Evolutionary conservation across 1,140 invertebrate species (phyloP).

Genomic region (Brachionus rubens): DNA sequence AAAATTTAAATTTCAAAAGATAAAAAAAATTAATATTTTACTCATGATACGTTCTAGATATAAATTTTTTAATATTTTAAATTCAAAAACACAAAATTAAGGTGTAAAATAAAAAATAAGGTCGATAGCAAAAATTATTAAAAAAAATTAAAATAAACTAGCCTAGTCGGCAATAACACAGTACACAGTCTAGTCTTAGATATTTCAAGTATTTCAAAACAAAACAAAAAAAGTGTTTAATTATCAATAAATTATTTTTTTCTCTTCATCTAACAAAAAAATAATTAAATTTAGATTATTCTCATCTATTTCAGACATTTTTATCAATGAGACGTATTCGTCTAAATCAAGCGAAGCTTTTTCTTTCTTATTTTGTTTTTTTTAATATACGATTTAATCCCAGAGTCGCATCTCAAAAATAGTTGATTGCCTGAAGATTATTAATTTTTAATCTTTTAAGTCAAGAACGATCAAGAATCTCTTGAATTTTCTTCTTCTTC

Average conservation of each 20-base stretch:
- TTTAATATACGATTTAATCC: no score
- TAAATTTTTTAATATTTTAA: constrained; percentile 20
- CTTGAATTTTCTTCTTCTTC: not conserved
- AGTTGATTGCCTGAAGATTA: not conserved
- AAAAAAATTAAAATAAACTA: no score
- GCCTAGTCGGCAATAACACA: constrained; percentile 19
- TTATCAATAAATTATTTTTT: no score
- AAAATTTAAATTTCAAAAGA: no score
- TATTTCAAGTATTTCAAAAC: no score
- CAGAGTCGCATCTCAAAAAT: not conserved
- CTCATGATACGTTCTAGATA: not conserved
- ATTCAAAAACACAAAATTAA: no score
- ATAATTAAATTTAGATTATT: constrained; percentile 5
- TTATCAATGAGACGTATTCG: not conserved
- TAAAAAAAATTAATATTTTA: no score
- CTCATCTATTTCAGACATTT: constrained; percentile 8
- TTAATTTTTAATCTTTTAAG: no score
- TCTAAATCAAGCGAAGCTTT: not conserved
- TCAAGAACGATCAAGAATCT: not conserved
- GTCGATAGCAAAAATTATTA: no score
- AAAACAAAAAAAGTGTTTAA: no score
- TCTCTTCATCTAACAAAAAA: no score
- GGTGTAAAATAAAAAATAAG: constrained; percentile 25
- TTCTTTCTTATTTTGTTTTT: no score
- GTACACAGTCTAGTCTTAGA: constrained; percentile 4